A percentile compares a stretch with the other conserved stretches of the same genome.
These are phyloP conservation scores for Chelidonichthys spinosus DNA, from an alignment of 2,797 vertebrate genomes.

Conservation along the genomic window DNA sequence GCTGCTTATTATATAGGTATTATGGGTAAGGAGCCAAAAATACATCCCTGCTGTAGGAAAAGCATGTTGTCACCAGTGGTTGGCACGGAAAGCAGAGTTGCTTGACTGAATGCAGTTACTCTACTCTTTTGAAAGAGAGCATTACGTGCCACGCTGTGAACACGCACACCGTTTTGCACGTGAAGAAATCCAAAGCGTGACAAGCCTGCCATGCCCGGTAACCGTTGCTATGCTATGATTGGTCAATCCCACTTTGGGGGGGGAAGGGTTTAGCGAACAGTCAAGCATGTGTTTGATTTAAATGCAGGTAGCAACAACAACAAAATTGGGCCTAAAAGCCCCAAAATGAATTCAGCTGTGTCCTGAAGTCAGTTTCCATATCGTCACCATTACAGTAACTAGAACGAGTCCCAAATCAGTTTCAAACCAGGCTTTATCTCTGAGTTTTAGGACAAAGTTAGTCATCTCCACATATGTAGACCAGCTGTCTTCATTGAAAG, in stretches of 20 bases:
- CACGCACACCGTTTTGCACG: not conserved
- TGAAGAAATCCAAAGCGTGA: not conserved
- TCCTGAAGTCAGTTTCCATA: not conserved
- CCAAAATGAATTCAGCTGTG: not conserved
- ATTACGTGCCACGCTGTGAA: no score
- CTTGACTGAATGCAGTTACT: not conserved
- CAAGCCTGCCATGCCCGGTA: not conserved
- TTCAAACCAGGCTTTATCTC: not conserved
- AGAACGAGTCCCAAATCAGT: not conserved
- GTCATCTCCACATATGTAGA: constrained; percentile 1
- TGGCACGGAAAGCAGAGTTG: not conserved
- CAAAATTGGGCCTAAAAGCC: not conserved
- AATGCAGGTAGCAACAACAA: not conserved
- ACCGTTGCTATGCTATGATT: not conserved
- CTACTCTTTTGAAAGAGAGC: not conserved
- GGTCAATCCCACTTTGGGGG: not conserved
- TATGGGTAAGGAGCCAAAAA: not conserved
- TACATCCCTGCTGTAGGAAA: not conserved
- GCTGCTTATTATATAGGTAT: not conserved
- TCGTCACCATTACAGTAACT: not conserved
- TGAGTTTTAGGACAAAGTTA: not conserved
- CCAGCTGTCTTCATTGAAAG: not conserved
- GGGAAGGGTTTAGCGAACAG: not conserved
- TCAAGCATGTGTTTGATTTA: not conserved
- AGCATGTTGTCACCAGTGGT: not conserved